Conservation (phyloP, 2,797 vertebrate species). For the Sebastes minor region DNA sequence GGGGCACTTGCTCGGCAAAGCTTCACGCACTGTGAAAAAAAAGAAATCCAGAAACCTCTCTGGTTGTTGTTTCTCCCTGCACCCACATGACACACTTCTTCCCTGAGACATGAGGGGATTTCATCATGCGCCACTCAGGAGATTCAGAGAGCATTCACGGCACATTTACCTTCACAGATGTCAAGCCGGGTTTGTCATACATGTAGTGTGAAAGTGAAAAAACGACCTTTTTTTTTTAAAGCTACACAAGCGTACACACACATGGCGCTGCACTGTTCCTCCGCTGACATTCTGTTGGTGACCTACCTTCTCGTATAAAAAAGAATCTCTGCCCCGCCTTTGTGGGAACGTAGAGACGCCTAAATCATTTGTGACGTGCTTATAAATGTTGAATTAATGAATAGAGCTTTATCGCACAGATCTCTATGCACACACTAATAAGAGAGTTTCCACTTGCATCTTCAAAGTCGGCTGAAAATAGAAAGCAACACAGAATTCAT, state of each 20-base stretch:
- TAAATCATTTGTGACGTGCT: constrained; percentile 12
- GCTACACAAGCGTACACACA: neutral
- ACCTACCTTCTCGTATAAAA: neutral
- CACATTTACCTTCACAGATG: constrained; percentile 36
- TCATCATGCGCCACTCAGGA: constrained; percentile 17
- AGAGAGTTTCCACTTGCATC: neutral
- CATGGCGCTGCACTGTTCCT: neutral
- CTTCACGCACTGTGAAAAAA: neutral
- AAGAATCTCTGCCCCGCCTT: neutral
- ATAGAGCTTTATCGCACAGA: neutral
- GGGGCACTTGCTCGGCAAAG: neutral
- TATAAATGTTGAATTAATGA: constrained; percentile 19
- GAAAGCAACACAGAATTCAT: neutral
- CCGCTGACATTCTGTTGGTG: neutral
- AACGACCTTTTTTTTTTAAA: neutral
- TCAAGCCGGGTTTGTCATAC: constrained; percentile 35
- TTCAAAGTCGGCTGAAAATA: constrained; percentile 45
- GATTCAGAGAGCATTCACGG: constrained; percentile 19
- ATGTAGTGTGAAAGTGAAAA: neutral
- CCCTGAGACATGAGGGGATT: constrained; percentile 4
- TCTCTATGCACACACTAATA: neutral
- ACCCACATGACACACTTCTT: constrained; percentile 11
- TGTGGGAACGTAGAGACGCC: neutral
- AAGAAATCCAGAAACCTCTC: neutral
- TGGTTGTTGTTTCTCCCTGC: neutral